Evolutionary conservation across 2,888 invertebrate species (phyloP).

Genomic region (Parnassius mnemosyne): DNA sequence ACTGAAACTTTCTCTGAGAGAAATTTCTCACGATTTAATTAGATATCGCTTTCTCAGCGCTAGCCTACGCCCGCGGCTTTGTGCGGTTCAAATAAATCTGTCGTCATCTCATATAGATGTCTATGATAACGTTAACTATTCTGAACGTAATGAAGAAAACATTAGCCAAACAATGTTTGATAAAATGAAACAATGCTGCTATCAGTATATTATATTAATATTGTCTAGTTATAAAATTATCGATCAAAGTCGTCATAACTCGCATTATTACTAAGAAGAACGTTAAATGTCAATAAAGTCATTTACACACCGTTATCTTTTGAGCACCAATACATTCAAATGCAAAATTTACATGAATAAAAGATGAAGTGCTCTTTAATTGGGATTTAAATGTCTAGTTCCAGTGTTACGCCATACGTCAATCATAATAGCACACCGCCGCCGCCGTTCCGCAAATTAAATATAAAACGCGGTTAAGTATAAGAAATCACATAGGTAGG

Average conservation of each 20-base stretch:
- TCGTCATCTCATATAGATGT: slow-evolving; percentile 8
- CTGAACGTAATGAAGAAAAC: slow-evolving; percentile 10
- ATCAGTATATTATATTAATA: too few relatives aligned
- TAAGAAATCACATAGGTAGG: slow-evolving; percentile 14
- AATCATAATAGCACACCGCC: slow-evolving; percentile 22
- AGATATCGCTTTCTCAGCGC: slow-evolving; percentile 28
- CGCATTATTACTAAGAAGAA: slow-evolving; percentile 1
- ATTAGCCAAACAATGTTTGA: background rate
- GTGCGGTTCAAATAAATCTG: background rate
- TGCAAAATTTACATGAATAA: slow-evolving; percentile 17
- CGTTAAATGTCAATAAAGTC: slow-evolving; percentile 4
- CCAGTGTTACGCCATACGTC: slow-evolving; percentile 25
- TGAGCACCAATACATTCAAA: slow-evolving; percentile 16
- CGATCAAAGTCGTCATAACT: slow-evolving; percentile 2
- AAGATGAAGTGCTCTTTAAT: slow-evolving; percentile 12
- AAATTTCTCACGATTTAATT: slow-evolving; percentile 31
- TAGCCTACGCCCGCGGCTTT: slow-evolving; percentile 12
- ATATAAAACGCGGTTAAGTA: slow-evolving; percentile 18
- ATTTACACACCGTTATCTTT: background rate
- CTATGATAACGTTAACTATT: slow-evolving; percentile 3
- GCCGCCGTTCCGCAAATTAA: slow-evolving; percentile 23
- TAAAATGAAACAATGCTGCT: too few relatives aligned
- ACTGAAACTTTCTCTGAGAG: slow-evolving; percentile 28
- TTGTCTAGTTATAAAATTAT: background rate
- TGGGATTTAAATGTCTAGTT: slow-evolving; percentile 13